A percentile compares a stretch with the other conserved stretches of the same genome.
Evolutionary conservation across 1,140 invertebrate species (phyloP).

Genomic region (Cotesia glomerata): DNA sequence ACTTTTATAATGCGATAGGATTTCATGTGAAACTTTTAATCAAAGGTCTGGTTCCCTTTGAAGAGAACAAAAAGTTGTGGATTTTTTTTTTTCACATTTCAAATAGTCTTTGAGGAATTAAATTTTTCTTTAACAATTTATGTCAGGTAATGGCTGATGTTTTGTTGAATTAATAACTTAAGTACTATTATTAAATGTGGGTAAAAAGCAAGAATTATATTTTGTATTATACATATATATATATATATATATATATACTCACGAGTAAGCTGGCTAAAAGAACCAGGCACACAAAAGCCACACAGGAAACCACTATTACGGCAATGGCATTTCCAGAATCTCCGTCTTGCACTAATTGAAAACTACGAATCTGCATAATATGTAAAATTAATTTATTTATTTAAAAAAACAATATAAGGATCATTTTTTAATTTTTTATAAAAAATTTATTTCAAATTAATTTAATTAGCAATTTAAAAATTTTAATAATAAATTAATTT

Average conservation of each 20-base stretch:
- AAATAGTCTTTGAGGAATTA: too few relatives aligned
- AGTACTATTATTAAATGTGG: background rate
- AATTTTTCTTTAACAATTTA: too few relatives aligned
- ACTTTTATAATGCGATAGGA: too few relatives aligned
- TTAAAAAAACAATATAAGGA: background rate
- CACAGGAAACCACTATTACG: constrained; percentile 63
- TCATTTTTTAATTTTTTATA: background rate
- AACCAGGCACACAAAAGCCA: constrained; percentile 66
- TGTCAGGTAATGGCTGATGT: too few relatives aligned
- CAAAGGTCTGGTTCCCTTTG: constrained; percentile 2
- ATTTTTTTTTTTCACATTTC: background rate
- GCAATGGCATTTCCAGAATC: constrained; percentile 62
- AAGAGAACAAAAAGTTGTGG: background rate
- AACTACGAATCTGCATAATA: constrained; percentile 51
- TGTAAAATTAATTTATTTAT: constrained; percentile 24
- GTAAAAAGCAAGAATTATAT: background rate
- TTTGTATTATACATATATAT: too few relatives aligned
- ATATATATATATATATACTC: constrained; percentile 43
- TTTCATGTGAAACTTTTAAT: constrained; percentile 9
- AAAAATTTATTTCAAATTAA: too few relatives aligned
- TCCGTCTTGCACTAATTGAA: constrained; percentile 57
- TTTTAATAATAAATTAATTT: too few relatives aligned
- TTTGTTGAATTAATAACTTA: too few relatives aligned
- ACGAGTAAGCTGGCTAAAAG: constrained; percentile 72
- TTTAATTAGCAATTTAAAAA: too few relatives aligned